Evolutionary conservation across 2,888 invertebrate genomes (phyloP), one percentile per base, ranked within the genome.

Genomic region (Agriopis marginaria): DNA sequence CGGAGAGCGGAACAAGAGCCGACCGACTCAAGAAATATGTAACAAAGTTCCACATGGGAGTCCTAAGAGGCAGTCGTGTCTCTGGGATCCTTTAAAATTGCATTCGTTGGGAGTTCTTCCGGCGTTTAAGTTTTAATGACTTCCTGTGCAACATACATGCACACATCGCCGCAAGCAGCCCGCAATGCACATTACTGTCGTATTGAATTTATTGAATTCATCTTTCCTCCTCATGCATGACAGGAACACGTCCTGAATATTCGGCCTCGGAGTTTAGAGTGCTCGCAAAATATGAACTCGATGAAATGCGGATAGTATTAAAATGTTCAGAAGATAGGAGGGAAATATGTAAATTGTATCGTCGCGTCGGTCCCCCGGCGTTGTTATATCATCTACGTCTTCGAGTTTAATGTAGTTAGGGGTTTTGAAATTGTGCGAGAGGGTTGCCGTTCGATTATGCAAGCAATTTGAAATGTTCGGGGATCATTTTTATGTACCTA

Each of bases 311-410:
- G 68, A 75, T 77, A 72, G 74, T 77, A 76, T 76, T 75, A 75
- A 76, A 76, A 76, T 72, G 73, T 73, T 67, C 70, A 60, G 72
- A 64, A 74, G 71, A 74, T 75, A 72, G 73, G 66, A 69, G 58
- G 67, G 71, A 64, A 74, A 73, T 75, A 77, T 75, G 77, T 75
- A 77, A 77, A 77, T 74, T 70, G 75, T 77, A 75, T 75, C 71
- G 74, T 71, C 71, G 66, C 62, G 55, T 60, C 66, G 58, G 71
- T 68, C 67, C 64, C 73, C 65, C 65, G 56, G 60, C 70, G 66
- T 71, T 70, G 70, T 70, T 69, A 68, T 73, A 75, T 65, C 75
- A 71, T 75, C 73, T 68, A 67, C 72, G 70, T 75, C 75, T 75
- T 71, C 70, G 53, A 74, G 68, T 70, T 75, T 75, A 74, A 77